phyloP scores from a whole-genome alignment of 2,113 vertebrate species.

The Nycticebus coucang region DNA sequence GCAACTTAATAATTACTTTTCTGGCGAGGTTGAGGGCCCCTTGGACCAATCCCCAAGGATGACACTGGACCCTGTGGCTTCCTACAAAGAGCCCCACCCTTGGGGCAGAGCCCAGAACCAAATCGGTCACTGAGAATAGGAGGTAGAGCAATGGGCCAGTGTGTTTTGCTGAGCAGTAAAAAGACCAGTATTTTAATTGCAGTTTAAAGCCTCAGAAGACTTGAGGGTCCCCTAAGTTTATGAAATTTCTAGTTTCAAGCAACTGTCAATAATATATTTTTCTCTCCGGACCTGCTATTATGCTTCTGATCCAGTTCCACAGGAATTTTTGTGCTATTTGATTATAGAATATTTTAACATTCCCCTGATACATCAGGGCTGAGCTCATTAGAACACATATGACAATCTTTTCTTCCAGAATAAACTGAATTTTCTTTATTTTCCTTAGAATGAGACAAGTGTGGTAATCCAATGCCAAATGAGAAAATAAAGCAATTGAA shows the following conservation, averaged over 20 bases:
- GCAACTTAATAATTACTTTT: slow-evolving; percentile 49
- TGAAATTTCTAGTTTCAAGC: slow-evolving; percentile 30
- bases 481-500: slow-evolving; percentile 35
- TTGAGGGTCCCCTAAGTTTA: neutral
- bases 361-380: neutral
- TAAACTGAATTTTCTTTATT: slow-evolving; percentile 33
- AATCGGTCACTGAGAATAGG: slow-evolving; percentile 5
- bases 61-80: slow-evolving; percentile 6
- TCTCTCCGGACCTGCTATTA: slow-evolving; percentile 23
- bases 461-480: slow-evolving; percentile 32
- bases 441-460: slow-evolving; percentile 50
- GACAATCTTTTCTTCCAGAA: slow-evolving; percentile 20
- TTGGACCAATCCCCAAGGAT: slow-evolving; percentile 37
- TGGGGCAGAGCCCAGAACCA: slow-evolving; percentile 53
- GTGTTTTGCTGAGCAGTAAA: neutral
- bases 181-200: slow-evolving; percentile 14
- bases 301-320: neutral
- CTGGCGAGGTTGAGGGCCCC: neutral
- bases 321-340: slow-evolving; percentile 14
- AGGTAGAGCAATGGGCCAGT: neutral
- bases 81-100: slow-evolving; percentile 29
- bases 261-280: slow-evolving; percentile 19
- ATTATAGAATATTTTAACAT: slow-evolving; percentile 39
- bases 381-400: neutral
- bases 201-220: neutral